A percentile compares a stretch with the other conserved stretches of the same genome.
These are phyloP conservation scores for Passer domesticus DNA, from an alignment of 2,113 vertebrate genomes.

Conservation along the genomic window DNA sequence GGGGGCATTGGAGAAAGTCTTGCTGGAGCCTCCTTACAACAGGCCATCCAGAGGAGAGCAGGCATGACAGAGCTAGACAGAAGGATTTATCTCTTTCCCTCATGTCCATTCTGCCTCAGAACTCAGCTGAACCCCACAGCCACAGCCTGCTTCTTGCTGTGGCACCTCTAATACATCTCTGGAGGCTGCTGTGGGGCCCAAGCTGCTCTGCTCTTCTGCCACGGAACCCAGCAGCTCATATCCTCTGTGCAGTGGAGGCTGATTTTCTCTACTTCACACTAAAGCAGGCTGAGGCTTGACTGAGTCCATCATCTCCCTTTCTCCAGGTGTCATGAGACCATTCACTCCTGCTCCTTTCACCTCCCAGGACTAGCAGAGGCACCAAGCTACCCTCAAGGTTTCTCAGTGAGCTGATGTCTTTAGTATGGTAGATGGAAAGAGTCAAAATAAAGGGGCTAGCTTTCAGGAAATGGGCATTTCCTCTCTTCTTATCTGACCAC, in stretches of 20 bases:
- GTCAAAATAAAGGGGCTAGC: neutral
- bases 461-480: neutral
- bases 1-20: neutral
- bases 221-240: neutral
- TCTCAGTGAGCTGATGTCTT: neutral
- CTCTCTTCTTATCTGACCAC: neutral
- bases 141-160: neutral
- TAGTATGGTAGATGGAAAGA: neutral
- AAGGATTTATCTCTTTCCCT: neutral
- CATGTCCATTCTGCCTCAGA: neutral
- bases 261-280: neutral
- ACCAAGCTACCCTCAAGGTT: neutral
- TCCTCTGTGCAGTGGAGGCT: neutral
- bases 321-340: neutral
- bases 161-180: neutral
- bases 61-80: neutral
- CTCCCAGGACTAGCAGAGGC: neutral
- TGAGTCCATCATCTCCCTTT: neutral
- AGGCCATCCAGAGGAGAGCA: neutral
- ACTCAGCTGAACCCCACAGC: neutral
- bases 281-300: neutral
- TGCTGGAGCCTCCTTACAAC: neutral
- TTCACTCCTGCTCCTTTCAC: neutral
- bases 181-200: neutral
- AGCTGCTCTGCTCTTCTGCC: neutral